Base-by-base conservation (phyloP, 2,888 invertebrate species). In the Tiliacea citrago region DNA sequence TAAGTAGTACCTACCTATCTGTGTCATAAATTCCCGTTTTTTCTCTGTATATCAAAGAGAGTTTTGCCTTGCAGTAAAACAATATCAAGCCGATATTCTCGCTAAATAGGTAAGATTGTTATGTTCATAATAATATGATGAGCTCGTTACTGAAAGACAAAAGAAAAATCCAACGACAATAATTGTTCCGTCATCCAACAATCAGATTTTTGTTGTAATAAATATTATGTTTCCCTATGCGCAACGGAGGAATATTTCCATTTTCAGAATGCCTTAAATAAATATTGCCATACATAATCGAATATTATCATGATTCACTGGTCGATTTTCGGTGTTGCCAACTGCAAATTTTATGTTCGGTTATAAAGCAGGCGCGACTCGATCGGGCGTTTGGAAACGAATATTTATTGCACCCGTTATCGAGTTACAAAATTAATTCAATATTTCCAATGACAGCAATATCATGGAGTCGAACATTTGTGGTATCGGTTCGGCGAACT, bases 351-450 rank as follows among this genome's bases (percentile, higher is more conserved):
- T 81, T 79, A 82, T 84, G 65, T 29, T 73, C 57, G 24, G 75
- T 69, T 82, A 79, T 80, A 74, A 80, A 80, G 79, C 76, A 82
- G 66, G 61, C 77, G 63, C 51, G 69, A 71, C 62, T 60, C 76
- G 72, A 67, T 73, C 60, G 65, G 21, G 79, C 73, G 74, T 82
- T 76, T 80, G 77, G 76, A 77, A 85, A 83, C 77, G 80, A 83
- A 77, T 83, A 85, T 84, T 85, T 84, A 84, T 84, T 83, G 60
- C 73, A 69, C 60, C 60, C 58, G 83, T 80, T 83, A 85, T 84
- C 83, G 83, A 77, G 80, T 85, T 69, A 74, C 80, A 63, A 83
- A 79, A 85, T 84, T 84, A 84, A 84, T 85, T 85, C 68, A 83
- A 83, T 77, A 80, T 85, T 85, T 49, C 61, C 69, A 82, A 60